Evolutionary conservation across 2,113 vertebrate genomes (phyloP).

Genomic region (Poeciliopsis turrubarensis): DNA sequence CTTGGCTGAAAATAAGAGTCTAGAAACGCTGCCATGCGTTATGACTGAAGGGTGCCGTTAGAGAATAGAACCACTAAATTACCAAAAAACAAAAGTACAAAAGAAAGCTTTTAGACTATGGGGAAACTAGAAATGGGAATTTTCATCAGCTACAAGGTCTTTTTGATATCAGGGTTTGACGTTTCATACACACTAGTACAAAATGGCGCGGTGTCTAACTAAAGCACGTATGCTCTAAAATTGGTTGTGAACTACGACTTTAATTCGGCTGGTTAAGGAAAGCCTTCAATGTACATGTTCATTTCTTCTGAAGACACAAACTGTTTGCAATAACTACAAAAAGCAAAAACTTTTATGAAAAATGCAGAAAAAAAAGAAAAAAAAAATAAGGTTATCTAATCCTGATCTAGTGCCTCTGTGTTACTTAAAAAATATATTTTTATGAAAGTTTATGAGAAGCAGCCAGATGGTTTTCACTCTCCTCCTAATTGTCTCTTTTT

Average conservation of each 20-base stretch:
- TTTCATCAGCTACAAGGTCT: too few species aligned
- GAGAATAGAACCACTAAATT: not conserved
- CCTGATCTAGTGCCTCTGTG: too few species aligned
- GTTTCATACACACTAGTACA: not conserved
- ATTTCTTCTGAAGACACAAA: not conserved
- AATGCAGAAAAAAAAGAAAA: constrained; percentile 8
- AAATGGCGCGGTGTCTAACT: not conserved
- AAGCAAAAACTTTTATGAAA: not conserved
- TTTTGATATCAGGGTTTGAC: not conserved
- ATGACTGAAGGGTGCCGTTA: not conserved
- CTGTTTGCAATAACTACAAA: not conserved
- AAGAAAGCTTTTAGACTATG: too few species aligned
- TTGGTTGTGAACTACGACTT: not conserved
- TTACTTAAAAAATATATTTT: constrained; percentile 16
- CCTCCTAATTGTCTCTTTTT: constrained; percentile 54
- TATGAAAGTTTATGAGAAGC: constrained; percentile 28
- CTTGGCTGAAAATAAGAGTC: not conserved
- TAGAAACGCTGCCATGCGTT: not conserved
- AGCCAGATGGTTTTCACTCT: constrained; percentile 47
- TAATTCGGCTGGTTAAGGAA: not conserved
- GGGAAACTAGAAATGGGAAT: too few species aligned
- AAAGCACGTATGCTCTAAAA: not conserved
- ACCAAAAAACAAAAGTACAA: too few species aligned
- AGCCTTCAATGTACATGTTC: too few species aligned
- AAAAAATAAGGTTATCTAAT: not conserved